Conservation (phyloP, 2,113 vertebrate genomes). For the Strix uralensis region DNA sequence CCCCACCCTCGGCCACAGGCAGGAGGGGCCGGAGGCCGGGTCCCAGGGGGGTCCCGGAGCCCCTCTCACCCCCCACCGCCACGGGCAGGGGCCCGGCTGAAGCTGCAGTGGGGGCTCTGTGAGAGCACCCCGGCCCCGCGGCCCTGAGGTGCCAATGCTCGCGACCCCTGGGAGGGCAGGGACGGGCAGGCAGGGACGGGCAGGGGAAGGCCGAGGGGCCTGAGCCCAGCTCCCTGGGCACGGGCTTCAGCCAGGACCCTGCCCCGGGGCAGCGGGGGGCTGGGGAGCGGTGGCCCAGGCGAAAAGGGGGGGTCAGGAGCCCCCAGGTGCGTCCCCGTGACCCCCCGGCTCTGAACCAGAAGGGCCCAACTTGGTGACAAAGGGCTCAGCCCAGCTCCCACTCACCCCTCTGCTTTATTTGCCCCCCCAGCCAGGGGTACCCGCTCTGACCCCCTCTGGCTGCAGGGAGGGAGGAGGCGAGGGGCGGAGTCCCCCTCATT, state of each 20-base stretch:
- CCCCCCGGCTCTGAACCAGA: not conserved
- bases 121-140: not conserved
- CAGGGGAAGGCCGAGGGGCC: not conserved
- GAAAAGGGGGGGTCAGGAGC: too few relatives aligned
- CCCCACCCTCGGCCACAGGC: too few relatives aligned
- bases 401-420: too few relatives aligned
- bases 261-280: not conserved
- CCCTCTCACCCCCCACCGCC: not conserved
- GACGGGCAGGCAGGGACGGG: not conserved
- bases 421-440: not conserved
- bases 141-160: not conserved
- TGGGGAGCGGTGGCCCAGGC: accelerated
- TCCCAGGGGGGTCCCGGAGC: not conserved
- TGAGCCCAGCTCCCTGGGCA: not conserved
- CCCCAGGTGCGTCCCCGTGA: not conserved
- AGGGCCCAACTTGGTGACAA: not conserved
- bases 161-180: not conserved
- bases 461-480: too few relatives aligned
- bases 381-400: not conserved
- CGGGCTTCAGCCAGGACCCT: not conserved
- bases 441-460: accelerated
- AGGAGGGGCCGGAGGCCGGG: not conserved
- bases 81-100: not conserved
- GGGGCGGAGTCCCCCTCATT: not conserved
- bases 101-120: not conserved